Evolutionary conservation across 2,888 invertebrate genomes (phyloP).

Genomic region (Pandemis cinnamomeana): DNA sequence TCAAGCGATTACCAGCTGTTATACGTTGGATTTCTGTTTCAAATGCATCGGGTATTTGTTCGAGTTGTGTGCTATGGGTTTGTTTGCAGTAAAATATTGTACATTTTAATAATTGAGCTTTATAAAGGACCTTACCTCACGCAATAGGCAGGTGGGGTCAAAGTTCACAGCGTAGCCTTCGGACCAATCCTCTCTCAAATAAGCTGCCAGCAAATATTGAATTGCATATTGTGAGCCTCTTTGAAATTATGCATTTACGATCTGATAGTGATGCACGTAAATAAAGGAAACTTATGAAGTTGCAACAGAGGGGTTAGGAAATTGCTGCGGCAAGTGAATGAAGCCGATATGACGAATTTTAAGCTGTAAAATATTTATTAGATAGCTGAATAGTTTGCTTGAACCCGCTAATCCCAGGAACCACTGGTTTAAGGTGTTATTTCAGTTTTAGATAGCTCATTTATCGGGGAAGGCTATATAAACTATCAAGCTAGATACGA

Average conservation of each 20-base stretch:
- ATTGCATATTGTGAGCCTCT: constrained; percentile 52
- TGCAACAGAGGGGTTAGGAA: background rate
- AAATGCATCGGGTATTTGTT: background rate
- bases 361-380: background rate
- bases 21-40: background rate
- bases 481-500: no score
- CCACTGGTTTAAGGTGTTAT: no score
- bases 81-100: constrained; percentile 16
- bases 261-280: constrained; percentile 14
- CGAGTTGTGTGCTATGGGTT: background rate
- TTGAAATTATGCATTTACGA: constrained; percentile 13
- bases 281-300: background rate
- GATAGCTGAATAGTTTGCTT: no score
- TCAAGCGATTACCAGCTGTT: background rate
- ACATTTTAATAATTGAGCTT: constrained; percentile 30
- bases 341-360: background rate
- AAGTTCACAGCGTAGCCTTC: constrained; percentile 76
- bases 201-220: constrained; percentile 64
- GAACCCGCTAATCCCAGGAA: no score
- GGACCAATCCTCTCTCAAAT: constrained; percentile 80
- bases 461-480: no score
- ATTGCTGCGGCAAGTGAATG: background rate
- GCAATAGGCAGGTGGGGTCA: constrained; percentile 57
- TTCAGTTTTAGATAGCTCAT: no score
- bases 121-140: constrained; percentile 34